phyloP scores from a whole-genome alignment of 2,888 invertebrate species.

The Poecilus cupreus region DNA sequence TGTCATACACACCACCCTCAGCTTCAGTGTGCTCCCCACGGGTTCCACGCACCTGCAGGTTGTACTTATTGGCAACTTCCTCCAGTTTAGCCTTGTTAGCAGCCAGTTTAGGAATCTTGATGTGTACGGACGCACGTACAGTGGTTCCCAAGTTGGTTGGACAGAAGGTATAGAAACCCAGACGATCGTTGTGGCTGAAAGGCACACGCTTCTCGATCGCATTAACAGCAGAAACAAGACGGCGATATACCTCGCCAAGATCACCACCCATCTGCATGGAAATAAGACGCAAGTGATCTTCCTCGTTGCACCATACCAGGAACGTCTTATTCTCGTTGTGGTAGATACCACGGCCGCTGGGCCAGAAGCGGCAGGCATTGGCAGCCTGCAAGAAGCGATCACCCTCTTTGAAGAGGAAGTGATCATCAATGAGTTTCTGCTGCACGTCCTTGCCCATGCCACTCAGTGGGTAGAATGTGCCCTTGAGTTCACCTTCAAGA shows the following conservation, averaged over 20 bases:
- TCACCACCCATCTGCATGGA: conserved; percentile 98
- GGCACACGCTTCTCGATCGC: conserved; percentile 64
- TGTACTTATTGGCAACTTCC: conserved; percentile 72
- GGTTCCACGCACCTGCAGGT: conserved; percentile 71
- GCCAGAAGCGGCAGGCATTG: conserved; percentile 97
- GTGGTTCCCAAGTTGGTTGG: conserved; percentile 82
- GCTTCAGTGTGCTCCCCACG: conserved; percentile 74
- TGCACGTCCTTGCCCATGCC: conserved; percentile 95
- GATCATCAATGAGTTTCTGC: conserved; percentile 96
- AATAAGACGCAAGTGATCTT: conserved; percentile 97
- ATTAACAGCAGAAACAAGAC: conserved; percentile 74
- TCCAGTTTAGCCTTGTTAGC: conserved; percentile 71
- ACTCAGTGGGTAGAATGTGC: conserved; percentile 92
- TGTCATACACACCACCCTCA: conserved; percentile 74
- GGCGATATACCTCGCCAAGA: conserved; percentile 82
- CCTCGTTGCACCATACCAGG: conserved; percentile 97
- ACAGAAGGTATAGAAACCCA: conserved; percentile 84
- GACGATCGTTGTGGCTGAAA: conserved; percentile 77
- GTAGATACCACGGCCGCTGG: conserved; percentile 93
- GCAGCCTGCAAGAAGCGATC: conserved; percentile 91
- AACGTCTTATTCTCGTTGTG: conserved; percentile 96
- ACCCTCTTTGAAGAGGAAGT: conserved; percentile 98
- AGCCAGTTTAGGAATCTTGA: conserved; percentile 74
- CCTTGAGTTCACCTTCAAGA: conserved; percentile 85
- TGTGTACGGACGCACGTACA: conserved; percentile 76